phyloP scores from a whole-genome alignment of 2,888 invertebrate species.

The Timema podura region DNA sequence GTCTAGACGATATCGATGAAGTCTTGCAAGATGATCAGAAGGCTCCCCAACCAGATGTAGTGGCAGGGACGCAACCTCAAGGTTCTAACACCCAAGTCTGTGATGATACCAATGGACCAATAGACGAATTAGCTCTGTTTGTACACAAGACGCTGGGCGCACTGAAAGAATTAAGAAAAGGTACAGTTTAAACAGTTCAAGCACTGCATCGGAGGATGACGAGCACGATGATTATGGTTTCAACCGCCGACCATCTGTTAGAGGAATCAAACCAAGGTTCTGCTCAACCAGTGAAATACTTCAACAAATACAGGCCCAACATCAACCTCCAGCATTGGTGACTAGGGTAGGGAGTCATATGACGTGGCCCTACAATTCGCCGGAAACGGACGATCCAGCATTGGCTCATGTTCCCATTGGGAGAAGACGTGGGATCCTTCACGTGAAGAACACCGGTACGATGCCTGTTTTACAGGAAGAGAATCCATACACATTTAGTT shows the following conservation, averaged over 20 bases:
- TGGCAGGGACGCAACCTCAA: constrained; percentile 63
- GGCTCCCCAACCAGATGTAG: constrained; percentile 60
- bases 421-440: background rate
- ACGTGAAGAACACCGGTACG: background rate
- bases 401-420: background rate
- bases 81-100: constrained; percentile 5
- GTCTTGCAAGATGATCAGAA: constrained; percentile 49
- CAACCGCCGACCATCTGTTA: constrained; percentile 81
- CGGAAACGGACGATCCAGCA: background rate
- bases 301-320: constrained; percentile 73
- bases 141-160: constrained; percentile 79
- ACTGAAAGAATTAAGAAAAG: constrained; percentile 79
- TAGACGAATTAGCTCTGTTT: constrained; percentile 75
- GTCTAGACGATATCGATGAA: constrained; percentile 60
- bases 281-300: constrained; percentile 76
- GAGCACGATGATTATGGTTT: constrained; percentile 89
- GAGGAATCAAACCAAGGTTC: constrained; percentile 84
- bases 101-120: constrained; percentile 31
- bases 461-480: constrained; percentile 16
- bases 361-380: constrained; percentile 56
- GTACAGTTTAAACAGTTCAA: constrained; percentile 42
- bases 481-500: background rate
- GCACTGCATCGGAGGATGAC: constrained; percentile 53
- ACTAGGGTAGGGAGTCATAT: constrained; percentile 42
- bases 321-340: constrained; percentile 44